These are phyloP conservation scores for Temnothorax longispinosus DNA, from an alignment of 1,140 invertebrate species.

Conservation along the genomic window DNA sequence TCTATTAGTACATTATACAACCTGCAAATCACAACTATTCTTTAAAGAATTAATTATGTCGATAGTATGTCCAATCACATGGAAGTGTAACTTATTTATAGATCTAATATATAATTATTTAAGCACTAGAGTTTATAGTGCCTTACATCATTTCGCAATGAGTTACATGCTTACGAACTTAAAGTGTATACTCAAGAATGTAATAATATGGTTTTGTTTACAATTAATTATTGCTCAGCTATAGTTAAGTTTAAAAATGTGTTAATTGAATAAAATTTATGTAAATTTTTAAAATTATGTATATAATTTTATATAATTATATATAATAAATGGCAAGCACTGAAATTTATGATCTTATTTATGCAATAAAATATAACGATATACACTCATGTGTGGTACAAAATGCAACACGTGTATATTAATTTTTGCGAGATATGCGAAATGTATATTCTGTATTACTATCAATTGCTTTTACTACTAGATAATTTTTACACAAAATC, in stretches of 20 bases:
- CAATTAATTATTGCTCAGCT: constrained; percentile 50
- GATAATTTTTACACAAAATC: constrained; percentile 10
- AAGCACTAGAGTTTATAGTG: constrained; percentile 57
- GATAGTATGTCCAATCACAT: constrained; percentile 36
- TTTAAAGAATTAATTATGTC: constrained; percentile 41
- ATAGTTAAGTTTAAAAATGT: constrained; percentile 27
- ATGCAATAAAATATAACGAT: constrained; percentile 14
- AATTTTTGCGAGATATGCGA: constrained; percentile 2
- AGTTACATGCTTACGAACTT: constrained; percentile 27
- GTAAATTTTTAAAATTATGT: constrained; percentile 20
- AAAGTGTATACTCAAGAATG: constrained; percentile 29
- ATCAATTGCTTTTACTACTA: constrained; percentile 15
- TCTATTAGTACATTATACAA: constrained; percentile 61
- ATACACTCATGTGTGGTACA: not conserved
- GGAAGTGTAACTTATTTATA: constrained; percentile 39
- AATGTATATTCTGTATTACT: constrained; percentile 20
- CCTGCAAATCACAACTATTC: constrained; percentile 55
- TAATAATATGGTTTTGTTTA: constrained; percentile 29
- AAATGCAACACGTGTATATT: constrained; percentile 18
- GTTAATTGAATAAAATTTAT: constrained; percentile 34
- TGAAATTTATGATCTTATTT: constrained; percentile 25
- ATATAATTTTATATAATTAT: constrained; percentile 32
- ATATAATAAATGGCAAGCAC: constrained; percentile 17
- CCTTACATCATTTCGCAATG: constrained; percentile 55
- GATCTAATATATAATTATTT: constrained; percentile 63